Base-by-base conservation (phyloP, 1,140 invertebrate species). In the Mesaphorura yosii region DNA sequence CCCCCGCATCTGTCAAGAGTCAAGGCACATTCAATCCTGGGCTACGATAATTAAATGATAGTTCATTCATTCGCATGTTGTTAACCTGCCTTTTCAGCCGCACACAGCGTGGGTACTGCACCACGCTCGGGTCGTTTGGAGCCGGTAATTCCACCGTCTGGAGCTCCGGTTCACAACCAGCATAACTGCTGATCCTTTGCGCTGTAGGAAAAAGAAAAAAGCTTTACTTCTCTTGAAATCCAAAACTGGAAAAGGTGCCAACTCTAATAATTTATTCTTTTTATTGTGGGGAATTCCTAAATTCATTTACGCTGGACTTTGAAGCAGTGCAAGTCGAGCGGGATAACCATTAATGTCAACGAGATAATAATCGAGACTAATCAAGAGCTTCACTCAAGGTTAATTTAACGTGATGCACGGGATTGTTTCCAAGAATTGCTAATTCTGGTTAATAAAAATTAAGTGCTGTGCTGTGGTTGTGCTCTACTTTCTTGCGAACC, bases 1-100 rank as follows among this genome's bases (percentile, higher is more conserved):
- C 56, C 56, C 3, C 56, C 56, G 27, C 56, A 58, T 28, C 56
- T 58, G 20, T 41, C 47, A 37, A 19, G 39, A n/a, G n/a, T n/a
- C n/a, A 37, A 29, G 20, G 17, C 39, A 23, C 22, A 47, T 27
- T 7, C 6, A 7, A 27, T 51, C 7, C 7, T 10, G 7, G 7
- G 7, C 6, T 31, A 17, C 6, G 7, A 20, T 34, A 6, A 17
- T 7, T 4, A n/a, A 41, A 37, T 10, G 22, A 12, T 22, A 37
- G 12, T 10, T 48, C n/a, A 48, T 37, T 46, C 28, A 25, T 22
- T 3, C 7, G 41, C 20, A 7, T 28, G 23, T 17, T 12, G 17
- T 12, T 47, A 3, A 39, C 46, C 28, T 41, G 53, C 55, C 53
- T 23, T 19, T 47, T 31, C 3, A 57, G 19, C 2, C 55, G 42